Conservation (phyloP, 2,113 vertebrate genomes). For the Pontoporia blainvillei region DNA sequence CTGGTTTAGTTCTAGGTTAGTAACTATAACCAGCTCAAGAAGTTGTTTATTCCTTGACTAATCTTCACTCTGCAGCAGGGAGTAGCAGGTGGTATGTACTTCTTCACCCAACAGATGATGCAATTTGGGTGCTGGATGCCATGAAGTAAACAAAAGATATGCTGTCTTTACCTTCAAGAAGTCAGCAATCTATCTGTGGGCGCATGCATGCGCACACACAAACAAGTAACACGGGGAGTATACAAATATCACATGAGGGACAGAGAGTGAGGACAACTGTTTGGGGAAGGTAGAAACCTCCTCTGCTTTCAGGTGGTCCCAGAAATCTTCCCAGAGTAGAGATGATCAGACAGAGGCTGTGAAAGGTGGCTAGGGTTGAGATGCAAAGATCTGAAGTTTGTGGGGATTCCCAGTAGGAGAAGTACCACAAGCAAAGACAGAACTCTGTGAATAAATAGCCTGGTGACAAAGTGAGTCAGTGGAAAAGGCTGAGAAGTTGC, state of each 20-base stretch:
- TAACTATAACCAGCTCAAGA: not conserved
- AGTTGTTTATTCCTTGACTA: not conserved
- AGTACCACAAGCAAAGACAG: not conserved
- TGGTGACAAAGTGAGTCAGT: not conserved
- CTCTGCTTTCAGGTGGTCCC: not conserved
- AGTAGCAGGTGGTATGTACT: not conserved
- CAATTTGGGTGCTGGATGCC: too few species aligned
- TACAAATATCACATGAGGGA: not conserved
- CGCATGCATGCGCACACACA: fast-evolving
- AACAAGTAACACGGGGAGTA: not conserved
- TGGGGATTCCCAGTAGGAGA: not conserved
- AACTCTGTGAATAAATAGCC: not conserved
- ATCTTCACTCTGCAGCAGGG: not conserved
- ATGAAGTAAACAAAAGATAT: not conserved
- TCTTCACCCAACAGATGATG: not conserved
- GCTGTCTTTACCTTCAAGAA: not conserved
- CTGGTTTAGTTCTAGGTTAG: not conserved
- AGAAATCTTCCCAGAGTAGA: not conserved
- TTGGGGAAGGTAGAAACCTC: not conserved
- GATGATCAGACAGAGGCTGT: not conserved
- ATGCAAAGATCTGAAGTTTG: not conserved
- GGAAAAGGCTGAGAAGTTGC: not conserved
- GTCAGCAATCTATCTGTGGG: not conserved
- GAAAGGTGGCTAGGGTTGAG: not conserved
- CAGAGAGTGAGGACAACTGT: not conserved